Conservation (phyloP, 1,140 invertebrate species). For the Zelostemma sp. region DNA sequence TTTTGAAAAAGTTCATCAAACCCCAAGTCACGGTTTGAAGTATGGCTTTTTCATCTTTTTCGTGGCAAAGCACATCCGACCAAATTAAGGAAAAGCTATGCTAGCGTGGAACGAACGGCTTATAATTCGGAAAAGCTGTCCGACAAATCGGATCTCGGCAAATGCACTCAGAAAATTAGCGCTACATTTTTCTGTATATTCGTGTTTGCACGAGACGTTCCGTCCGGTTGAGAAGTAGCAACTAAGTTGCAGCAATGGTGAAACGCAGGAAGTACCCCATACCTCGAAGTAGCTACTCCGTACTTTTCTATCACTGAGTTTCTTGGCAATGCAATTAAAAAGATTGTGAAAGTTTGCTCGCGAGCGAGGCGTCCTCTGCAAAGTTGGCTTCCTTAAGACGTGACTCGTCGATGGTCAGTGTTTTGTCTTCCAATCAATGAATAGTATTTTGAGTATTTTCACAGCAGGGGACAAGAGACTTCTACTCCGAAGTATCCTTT, state of each 20-base stretch:
- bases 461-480: constrained; percentile 15
- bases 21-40: too few relatives aligned
- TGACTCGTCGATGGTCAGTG: constrained; percentile 46
- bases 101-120: constrained; percentile 25
- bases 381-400: constrained; percentile 38
- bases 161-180: constrained; percentile 55
- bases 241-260: constrained; percentile 32
- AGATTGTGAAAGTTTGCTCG: constrained; percentile 60
- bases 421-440: constrained; percentile 61
- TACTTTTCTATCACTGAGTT: constrained; percentile 61
- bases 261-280: constrained; percentile 12
- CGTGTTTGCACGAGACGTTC: constrained; percentile 26
- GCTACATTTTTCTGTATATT: constrained; percentile 43
- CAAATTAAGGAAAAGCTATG: background rate
- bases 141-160: constrained; percentile 39
- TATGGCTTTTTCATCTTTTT: too few relatives aligned
- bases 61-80: too few relatives aligned
- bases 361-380: constrained; percentile 24
- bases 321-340: constrained; percentile 63
- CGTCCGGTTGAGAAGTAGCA: constrained; percentile 32
- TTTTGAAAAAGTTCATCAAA: too few relatives aligned
- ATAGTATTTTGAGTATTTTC: constrained; percentile 41
- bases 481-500: constrained; percentile 42
- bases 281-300: background rate
- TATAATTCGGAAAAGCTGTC: constrained; percentile 29